phyloP scores from a whole-genome alignment of 2,113 vertebrate species.

The Tinamus guttatus region DNA sequence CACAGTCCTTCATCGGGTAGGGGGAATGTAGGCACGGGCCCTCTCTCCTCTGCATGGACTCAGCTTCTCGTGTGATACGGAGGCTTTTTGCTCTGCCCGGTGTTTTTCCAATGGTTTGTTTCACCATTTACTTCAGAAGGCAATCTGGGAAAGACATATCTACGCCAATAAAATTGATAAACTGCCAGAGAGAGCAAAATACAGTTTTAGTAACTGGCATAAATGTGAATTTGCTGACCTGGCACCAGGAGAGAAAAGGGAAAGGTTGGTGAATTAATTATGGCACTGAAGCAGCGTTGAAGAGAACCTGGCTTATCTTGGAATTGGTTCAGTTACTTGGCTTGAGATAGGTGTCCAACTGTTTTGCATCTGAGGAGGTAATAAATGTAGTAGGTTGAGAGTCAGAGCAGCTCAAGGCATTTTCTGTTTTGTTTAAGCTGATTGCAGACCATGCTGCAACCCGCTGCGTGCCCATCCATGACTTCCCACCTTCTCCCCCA shows the following conservation, averaged over 20 bases:
- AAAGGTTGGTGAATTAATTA: constrained; percentile 44
- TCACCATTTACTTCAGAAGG: neutral
- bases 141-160: neutral
- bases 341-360: neutral
- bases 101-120: neutral
- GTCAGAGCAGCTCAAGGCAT: neutral
- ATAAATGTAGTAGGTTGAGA: neutral
- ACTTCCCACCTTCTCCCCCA: neutral
- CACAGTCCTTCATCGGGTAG: fast-evolving
- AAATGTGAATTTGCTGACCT: constrained; percentile 49
- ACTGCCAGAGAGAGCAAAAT: neutral
- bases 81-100: neutral
- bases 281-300: neutral
- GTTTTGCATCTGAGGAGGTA: neutral
- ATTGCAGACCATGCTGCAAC: neutral
- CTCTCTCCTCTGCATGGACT: neutral
- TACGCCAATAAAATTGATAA: constrained; percentile 9
- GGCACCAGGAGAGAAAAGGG: neutral
- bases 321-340: constrained; percentile 9
- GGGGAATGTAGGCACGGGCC: fast-evolving
- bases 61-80: neutral
- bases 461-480: neutral
- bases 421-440: neutral
- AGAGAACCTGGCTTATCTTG: constrained; percentile 26
- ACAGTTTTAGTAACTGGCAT: constrained; percentile 50